A percentile compares a stretch with the other conserved stretches of the same genome.
Conservation (phyloP, 2,113 vertebrate species). For the Ammospiza caudacuta region DNA sequence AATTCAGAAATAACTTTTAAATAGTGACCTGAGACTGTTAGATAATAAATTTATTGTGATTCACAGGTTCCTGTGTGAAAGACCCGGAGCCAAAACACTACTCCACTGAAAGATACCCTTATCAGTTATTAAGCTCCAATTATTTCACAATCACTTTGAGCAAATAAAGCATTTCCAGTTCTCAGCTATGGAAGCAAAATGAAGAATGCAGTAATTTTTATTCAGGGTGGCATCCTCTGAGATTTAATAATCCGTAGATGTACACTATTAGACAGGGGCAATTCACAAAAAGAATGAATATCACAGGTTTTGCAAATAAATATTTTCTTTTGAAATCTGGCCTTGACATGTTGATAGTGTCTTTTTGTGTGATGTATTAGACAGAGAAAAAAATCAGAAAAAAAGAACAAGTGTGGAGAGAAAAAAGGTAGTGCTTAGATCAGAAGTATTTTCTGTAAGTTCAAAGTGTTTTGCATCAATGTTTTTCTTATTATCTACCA, state of each 20-base stretch:
- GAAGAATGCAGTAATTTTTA: neutral
- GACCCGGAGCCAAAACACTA: neutral
- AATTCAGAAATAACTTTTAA: neutral
- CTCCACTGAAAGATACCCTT: neutral
- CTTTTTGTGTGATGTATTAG: neutral
- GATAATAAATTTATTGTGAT: neutral
- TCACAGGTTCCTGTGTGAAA: neutral
- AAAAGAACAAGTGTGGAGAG: rapidly evolving
- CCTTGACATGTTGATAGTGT: neutral
- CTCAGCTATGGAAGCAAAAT: neutral
- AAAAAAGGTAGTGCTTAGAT: neutral
- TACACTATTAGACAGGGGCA: neutral
- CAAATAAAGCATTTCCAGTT: neutral
- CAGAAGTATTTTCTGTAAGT: neutral
- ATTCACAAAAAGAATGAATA: neutral
- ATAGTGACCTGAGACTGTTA: neutral
- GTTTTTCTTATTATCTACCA: neutral
- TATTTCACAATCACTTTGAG: neutral
- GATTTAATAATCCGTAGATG: neutral
- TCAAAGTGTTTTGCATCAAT: neutral
- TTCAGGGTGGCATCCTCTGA: neutral
- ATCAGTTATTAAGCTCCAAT: neutral
- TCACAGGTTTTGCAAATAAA: neutral
- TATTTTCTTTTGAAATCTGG: neutral
- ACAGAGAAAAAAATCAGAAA: neutral